phyloP scores from a whole-genome alignment of 2,888 invertebrate genomes.

The Agrypnus murinus region DNA sequence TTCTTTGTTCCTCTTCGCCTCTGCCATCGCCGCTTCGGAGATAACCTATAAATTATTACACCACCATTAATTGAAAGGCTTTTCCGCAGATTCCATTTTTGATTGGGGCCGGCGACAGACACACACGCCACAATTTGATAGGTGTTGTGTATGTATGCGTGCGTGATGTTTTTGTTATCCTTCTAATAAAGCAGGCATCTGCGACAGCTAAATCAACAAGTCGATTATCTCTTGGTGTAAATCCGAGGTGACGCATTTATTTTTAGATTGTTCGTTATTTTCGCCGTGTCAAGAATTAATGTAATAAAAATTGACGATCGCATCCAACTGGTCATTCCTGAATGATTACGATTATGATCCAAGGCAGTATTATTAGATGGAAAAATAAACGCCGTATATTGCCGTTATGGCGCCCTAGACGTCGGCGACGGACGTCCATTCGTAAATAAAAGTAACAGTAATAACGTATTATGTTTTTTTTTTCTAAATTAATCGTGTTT shows the following conservation, averaged over 20 bases:
- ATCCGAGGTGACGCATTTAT: not conserved
- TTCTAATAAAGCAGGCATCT: not conserved
- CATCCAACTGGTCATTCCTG: not conserved
- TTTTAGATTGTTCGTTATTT: constrained; percentile 8
- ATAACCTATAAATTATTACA: constrained; percentile 23
- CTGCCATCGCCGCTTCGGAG: not conserved
- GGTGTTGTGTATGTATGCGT: too few relatives aligned
- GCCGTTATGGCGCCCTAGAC: constrained; percentile 17
- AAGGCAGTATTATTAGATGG: not conserved
- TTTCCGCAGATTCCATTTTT: too few relatives aligned
- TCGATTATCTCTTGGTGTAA: constrained; percentile 2
- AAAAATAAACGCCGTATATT: constrained; percentile 27
- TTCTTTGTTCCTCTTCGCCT: too few relatives aligned
- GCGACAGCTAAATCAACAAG: constrained; percentile 2
- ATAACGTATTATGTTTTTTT: not conserved
- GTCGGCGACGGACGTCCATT: constrained; percentile 9
- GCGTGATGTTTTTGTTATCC: too few relatives aligned
- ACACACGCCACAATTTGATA: too few relatives aligned
- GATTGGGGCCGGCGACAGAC: too few relatives aligned
- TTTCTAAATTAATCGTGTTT: too few relatives aligned
- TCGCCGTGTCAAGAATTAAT: not conserved
- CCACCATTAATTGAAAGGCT: constrained; percentile 16
- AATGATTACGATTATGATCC: constrained; percentile 24
- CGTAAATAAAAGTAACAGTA: constrained; percentile 25
- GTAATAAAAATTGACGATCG: constrained; percentile 25